phyloP scores from a whole-genome alignment of 2,797 vertebrate species.

The Bovichtus diacanthus region DNA sequence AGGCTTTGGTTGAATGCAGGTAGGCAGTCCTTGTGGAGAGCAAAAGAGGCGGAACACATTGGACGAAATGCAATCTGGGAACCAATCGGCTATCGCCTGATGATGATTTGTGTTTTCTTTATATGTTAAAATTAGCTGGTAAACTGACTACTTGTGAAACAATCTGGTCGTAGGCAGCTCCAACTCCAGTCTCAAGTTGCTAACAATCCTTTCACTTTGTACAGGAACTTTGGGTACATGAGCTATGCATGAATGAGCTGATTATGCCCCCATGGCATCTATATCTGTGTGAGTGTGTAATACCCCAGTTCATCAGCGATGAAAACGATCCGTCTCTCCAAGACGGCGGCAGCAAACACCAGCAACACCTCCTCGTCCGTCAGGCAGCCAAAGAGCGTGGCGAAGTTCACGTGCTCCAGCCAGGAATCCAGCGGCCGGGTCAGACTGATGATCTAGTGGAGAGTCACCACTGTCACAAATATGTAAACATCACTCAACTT shows the following conservation, averaged over 20 bases:
- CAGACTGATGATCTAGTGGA: conserved; percentile 90
- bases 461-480: conserved; percentile 31
- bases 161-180: no score
- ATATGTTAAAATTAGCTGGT: no score
- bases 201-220: neutral
- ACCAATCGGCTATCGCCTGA: no score
- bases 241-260: neutral
- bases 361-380: conserved; percentile 87
- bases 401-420: conserved; percentile 94
- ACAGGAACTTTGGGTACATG: neutral
- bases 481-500: conserved; percentile 15
- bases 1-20: no score
- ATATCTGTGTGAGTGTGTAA: neutral
- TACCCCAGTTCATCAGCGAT: conserved; percentile 94
- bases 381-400: conserved; percentile 87
- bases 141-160: no score
- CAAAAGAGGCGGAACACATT: no score
- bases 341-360: conserved; percentile 89
- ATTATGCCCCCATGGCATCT: neutral
- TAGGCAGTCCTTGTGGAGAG: no score
- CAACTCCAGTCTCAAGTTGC: no score
- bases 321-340: conserved; percentile 93
- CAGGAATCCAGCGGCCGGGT: conserved; percentile 93
- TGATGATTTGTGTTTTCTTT: no score
- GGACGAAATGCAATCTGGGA: no score